A percentile compares a stretch with the other conserved stretches of the same genome.
Evolutionary conservation across 2,797 vertebrate species (phyloP).

Genomic region (Squalus acanthias): DNA sequence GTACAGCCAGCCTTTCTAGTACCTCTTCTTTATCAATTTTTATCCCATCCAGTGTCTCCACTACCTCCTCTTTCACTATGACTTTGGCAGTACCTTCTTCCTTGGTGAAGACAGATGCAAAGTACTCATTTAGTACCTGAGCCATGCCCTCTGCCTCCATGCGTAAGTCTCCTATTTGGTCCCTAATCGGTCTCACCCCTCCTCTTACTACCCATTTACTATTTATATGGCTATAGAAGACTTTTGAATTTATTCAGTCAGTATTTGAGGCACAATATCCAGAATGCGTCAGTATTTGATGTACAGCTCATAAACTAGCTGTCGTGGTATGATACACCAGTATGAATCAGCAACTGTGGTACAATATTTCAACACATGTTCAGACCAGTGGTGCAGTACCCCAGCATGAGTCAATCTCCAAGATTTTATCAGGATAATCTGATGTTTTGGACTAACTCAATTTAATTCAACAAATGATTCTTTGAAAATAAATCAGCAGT

Average conservation of each 20-base stretch:
- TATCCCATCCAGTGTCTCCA: too few species aligned
- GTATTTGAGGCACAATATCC: neutral
- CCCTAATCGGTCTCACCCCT: too few species aligned
- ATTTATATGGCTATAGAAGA: too few species aligned
- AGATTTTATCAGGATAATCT: constrained; percentile 14
- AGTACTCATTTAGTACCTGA: too few species aligned
- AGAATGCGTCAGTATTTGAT: neutral
- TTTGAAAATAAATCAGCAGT: neutral
- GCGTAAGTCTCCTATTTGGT: too few species aligned
- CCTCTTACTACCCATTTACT: too few species aligned
- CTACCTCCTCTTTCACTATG: too few species aligned
- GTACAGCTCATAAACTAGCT: neutral
- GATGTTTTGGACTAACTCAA: neutral
- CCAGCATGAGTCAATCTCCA: neutral
- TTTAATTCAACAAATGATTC: neutral
- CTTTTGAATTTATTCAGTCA: neutral
- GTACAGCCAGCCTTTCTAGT: too few species aligned
- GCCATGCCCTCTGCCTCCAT: too few species aligned
- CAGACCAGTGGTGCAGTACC: neutral
- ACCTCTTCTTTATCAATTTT: too few species aligned
- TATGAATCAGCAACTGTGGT: neutral
- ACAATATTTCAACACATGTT: neutral
- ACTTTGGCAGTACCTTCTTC: too few species aligned
- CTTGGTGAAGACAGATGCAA: too few species aligned
- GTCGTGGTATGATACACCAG: neutral